Conservation (phyloP, 2,797 vertebrate species). For the Aselliscus stoliczkanus region DNA sequence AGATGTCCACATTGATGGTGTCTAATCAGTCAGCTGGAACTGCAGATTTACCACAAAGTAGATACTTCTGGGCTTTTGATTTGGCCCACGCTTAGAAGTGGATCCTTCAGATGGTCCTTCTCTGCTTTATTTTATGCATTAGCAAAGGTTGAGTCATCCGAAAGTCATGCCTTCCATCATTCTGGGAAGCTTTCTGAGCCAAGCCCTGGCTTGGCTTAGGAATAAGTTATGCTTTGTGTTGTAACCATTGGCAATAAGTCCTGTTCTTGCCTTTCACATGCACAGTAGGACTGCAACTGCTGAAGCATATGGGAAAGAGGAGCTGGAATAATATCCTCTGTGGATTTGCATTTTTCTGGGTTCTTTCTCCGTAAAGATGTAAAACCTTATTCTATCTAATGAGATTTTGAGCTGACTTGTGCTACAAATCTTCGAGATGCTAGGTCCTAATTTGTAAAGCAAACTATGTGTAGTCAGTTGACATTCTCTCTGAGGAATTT, state of each 20-base stretch:
- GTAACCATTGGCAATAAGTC: slow-evolving; percentile 56
- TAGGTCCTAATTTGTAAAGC: slow-evolving; percentile 73
- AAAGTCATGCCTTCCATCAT: slow-evolving; percentile 71
- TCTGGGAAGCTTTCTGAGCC: slow-evolving; percentile 65
- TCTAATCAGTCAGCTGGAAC: slow-evolving; percentile 52
- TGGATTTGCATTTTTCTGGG: slow-evolving; percentile 43
- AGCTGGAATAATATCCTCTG: not conserved
- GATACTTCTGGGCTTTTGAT: slow-evolving; percentile 53
- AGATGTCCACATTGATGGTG: slow-evolving; percentile 12
- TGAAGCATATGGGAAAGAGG: not conserved
- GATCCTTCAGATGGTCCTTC: slow-evolving; percentile 61
- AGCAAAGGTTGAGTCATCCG: slow-evolving; percentile 68
- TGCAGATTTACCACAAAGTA: slow-evolving; percentile 37
- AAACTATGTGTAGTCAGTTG: slow-evolving; percentile 72
- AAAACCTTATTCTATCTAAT: slow-evolving; percentile 30
- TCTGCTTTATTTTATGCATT: slow-evolving; percentile 71
- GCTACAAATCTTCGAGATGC: slow-evolving; percentile 47
- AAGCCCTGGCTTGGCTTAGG: slow-evolving; percentile 61
- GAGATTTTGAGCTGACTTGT: slow-evolving; percentile 53
- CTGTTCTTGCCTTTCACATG: not conserved
- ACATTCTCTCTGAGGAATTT: slow-evolving; percentile 77
- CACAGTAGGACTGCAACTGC: slow-evolving; percentile 57
- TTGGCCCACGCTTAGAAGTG: slow-evolving; percentile 41
- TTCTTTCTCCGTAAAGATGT: slow-evolving; percentile 35
- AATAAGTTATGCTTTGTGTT: slow-evolving; percentile 66